Percentiles rank a stretch among this genome's conserved stretches.
These are phyloP conservation scores for Galagoides demidoff DNA, from an alignment of 2,797 vertebrate species.

Conservation along the genomic window DNA sequence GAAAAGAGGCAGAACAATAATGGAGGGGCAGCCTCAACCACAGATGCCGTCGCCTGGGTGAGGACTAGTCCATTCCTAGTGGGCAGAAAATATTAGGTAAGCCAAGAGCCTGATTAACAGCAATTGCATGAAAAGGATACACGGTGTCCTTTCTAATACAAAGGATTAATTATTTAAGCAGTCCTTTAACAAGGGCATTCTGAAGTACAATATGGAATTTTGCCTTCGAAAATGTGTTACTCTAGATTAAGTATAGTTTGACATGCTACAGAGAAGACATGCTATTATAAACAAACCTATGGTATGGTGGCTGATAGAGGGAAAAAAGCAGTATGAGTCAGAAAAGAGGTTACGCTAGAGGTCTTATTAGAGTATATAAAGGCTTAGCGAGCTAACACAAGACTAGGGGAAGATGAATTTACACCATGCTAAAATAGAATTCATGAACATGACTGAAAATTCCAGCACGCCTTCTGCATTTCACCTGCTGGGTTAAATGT, in stretches of 20 bases:
- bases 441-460: conserved; percentile 46
- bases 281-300: conserved; percentile 57
- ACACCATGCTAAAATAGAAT: background rate
- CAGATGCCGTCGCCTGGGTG: background rate
- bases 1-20: background rate
- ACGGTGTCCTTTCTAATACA: conserved; percentile 22
- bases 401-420: conserved; percentile 39
- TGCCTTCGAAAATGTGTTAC: conserved; percentile 46
- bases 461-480: background rate
- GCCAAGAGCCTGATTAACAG: background rate
- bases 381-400: conserved; percentile 28
- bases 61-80: background rate
- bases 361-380: conserved; percentile 65
- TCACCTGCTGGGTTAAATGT: background rate
- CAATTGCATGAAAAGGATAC: background rate
- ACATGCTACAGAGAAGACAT: conserved; percentile 44
- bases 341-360: conserved; percentile 35
- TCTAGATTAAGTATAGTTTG: conserved; percentile 21
- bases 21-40: background rate
- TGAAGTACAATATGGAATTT: conserved; percentile 5
- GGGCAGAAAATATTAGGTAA: background rate
- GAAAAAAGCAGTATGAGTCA: conserved; percentile 57
- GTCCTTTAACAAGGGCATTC: conserved; percentile 3
- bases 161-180: background rate
- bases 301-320: conserved; percentile 13